Evolutionary conservation across 2,113 vertebrate species (phyloP).

Genomic region (Excalfactoria chinensis): DNA sequence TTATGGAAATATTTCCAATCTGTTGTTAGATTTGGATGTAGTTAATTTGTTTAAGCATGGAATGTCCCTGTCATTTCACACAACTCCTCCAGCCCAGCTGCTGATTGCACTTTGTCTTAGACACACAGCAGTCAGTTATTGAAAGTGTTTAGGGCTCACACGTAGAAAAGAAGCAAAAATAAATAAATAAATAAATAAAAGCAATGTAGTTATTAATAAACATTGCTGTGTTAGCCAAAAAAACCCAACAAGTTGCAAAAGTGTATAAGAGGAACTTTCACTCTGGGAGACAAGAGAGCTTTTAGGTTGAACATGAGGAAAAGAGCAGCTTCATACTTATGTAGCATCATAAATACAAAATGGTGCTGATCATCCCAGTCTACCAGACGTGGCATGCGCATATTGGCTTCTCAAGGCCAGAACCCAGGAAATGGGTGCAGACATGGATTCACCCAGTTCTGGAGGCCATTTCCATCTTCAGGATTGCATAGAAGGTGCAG

Average conservation of each 20-base stretch:
- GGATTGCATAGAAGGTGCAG: background rate
- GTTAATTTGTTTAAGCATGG: constrained; percentile 71
- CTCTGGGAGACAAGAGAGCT: background rate
- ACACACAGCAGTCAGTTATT: constrained; percentile 56
- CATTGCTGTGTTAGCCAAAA: background rate
- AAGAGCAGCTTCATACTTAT: background rate
- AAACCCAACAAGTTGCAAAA: too few species aligned
- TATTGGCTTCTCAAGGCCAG: background rate
- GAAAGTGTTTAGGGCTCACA: constrained; percentile 41
- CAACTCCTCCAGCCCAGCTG: constrained; percentile 41
- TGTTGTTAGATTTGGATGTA: constrained; percentile 58
- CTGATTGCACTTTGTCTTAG: constrained; percentile 63
- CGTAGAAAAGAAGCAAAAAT: background rate
- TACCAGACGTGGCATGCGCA: background rate
- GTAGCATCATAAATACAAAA: background rate
- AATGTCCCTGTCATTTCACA: constrained; percentile 69
- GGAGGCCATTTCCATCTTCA: background rate
- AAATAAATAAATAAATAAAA: background rate
- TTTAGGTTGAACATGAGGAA: background rate
- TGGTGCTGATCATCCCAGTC: rapidly evolving
- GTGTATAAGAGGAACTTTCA: background rate
- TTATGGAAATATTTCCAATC: constrained; percentile 51
- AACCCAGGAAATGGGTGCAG: rapidly evolving
- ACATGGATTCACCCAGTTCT: background rate
- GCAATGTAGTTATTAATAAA: constrained; percentile 14